Evolutionary conservation across 2,113 vertebrate species (phyloP).

Genomic region (Platichthys flesus): DNA sequence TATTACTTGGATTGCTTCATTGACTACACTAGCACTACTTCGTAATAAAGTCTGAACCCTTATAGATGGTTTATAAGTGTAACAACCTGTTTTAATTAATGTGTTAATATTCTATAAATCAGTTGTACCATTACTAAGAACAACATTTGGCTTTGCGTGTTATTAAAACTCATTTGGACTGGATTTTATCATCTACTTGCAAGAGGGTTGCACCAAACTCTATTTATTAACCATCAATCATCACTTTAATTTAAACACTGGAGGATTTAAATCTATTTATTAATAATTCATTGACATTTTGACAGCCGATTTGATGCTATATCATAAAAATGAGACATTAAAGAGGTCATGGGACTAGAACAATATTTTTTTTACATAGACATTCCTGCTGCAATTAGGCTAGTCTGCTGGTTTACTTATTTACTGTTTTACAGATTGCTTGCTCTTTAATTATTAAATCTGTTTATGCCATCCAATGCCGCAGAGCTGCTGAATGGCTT

Average conservation of each 20-base stretch:
- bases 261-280: background rate
- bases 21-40: background rate
- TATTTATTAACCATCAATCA: no score
- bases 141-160: slow-evolving; percentile 11
- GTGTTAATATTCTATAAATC: background rate
- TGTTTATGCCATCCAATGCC: background rate
- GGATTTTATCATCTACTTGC: background rate
- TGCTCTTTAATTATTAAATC: background rate
- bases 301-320: background rate
- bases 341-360: background rate
- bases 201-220: background rate
- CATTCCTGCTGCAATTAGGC: background rate
- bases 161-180: slow-evolving; percentile 7
- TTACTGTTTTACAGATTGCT: background rate
- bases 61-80: no score
- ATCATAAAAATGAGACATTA: background rate
- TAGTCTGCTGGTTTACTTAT: no score
- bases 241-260: background rate
- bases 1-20: no score
- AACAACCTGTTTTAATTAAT: background rate
- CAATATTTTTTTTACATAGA: background rate
- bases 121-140: background rate
- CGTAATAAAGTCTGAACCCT: no score
- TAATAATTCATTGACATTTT: background rate
- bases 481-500: background rate